These are phyloP conservation scores for Amblyjoppa proteus DNA, from an alignment of 2,888 invertebrate genomes.

Conservation along the genomic window DNA sequence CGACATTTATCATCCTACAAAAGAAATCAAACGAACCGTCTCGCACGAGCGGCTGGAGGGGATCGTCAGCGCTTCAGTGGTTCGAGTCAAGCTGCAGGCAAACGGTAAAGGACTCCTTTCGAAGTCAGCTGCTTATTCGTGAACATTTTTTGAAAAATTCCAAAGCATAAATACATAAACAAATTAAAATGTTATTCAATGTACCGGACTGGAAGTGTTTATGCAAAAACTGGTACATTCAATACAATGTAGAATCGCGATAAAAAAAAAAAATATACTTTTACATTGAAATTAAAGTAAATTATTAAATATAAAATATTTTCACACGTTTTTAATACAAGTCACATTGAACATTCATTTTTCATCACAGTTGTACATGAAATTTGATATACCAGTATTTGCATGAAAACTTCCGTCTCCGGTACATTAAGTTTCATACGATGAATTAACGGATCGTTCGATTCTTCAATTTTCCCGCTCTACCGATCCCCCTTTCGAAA, in stretches of 20 bases:
- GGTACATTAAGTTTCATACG: not conserved
- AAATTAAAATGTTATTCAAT: too few species aligned
- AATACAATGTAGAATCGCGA: too few species aligned
- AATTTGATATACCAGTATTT: too few species aligned
- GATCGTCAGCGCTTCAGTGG: constrained; percentile 37
- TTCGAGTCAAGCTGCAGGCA: constrained; percentile 47
- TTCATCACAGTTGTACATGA: too few species aligned
- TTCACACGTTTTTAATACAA: not conserved
- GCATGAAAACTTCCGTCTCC: too few species aligned
- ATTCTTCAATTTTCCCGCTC: not conserved
- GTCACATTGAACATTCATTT: too few species aligned
- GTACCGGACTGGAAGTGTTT: too few species aligned
- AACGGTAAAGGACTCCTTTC: constrained; percentile 20
- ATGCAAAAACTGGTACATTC: too few species aligned
- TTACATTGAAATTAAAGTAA: not conserved
- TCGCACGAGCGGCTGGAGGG: constrained; percentile 11
- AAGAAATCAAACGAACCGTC: not conserved
- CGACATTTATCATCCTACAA: not conserved
- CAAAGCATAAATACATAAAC: too few species aligned
- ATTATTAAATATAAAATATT: not conserved
- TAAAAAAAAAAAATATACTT: too few species aligned
- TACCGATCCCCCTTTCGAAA: not conserved
- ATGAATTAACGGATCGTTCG: not conserved
- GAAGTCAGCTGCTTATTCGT: too few species aligned
- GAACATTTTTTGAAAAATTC: too few species aligned